Base-by-base conservation (phyloP, 2,888 invertebrate species). In the Chirona hameri region DNA sequence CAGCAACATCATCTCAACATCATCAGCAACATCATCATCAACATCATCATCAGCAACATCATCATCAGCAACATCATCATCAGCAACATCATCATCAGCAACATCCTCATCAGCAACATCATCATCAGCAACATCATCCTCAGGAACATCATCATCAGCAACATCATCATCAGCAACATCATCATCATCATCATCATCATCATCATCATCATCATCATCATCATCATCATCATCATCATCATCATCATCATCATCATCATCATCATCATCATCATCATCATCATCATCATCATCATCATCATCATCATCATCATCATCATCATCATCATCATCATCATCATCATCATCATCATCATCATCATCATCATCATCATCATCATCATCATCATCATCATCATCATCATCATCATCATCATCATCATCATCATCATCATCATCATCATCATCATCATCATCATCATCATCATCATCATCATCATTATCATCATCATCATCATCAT, bases 131-230 rank as follows among this genome's bases (percentile, higher is more conserved):
- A n/a, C n/a, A n/a, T n/a, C n/a, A n/a, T n/a, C n/a, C n/a, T n/a
- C n/a, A n/a, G n/a, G n/a, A n/a, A n/a, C n/a, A n/a, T n/a, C n/a
- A n/a, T n/a, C n/a, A n/a, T n/a, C n/a, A n/a, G n/a, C n/a, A n/a
- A n/a, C n/a, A n/a, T n/a, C n/a, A n/a, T n/a, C n/a, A n/a, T n/a
- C n/a, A n/a, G n/a, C n/a, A n/a, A n/a, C n/a, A n/a, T n/a, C n/a
- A n/a, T n/a, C n/a, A n/a, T n/a, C n/a, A n/a, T n/a, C n/a, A n/a
- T n/a, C n/a, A n/a, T n/a, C n/a, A n/a, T n/a, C n/a, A n/a, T n/a
- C n/a, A n/a, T n/a, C n/a, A 65, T 65, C 65, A 65, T 65, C 65
- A 65, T 65, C 65, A 65, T 65, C 65, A 65, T 65, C 65, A 65
- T 65, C 65, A 65, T 65, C 65, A 65, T 65, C 65, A 65, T 65